Evolutionary conservation across 2,797 vertebrate genomes (phyloP).

Genomic region (Lacerta viridis): DNA sequence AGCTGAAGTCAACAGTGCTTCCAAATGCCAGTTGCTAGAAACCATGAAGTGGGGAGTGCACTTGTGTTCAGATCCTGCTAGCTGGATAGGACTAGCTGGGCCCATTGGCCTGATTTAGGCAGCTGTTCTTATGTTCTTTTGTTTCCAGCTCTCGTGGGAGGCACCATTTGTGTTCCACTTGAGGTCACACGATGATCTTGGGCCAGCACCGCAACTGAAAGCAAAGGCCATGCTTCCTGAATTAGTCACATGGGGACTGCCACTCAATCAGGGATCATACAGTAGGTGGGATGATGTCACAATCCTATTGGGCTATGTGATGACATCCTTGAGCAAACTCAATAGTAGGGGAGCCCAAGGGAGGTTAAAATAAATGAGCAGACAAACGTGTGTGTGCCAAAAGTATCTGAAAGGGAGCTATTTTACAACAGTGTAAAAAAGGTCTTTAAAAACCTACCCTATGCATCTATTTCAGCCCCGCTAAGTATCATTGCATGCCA

Average conservation of each 20-base stretch:
- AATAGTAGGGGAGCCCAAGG: neutral
- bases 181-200: no score
- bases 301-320: neutral
- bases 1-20: no score
- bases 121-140: no score
- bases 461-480: neutral
- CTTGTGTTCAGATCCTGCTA: no score
- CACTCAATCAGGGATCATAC: neutral
- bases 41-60: no score
- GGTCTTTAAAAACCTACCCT: neutral
- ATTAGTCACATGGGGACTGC: neutral
- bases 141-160: neutral
- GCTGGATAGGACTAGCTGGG: no score
- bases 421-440: neutral
- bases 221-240: neutral
- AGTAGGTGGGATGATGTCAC: neutral
- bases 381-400: neutral
- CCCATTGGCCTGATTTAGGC: no score
- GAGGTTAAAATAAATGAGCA: neutral
- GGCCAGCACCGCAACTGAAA: neutral
- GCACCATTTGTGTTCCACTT: neutral
- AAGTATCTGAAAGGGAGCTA: neutral
- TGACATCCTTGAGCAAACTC: neutral
- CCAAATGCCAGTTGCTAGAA: no score
- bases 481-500: neutral